A percentile compares a stretch with the other conserved stretches of the same genome.
These are phyloP conservation scores for Arge pagana DNA, from an alignment of 2,888 invertebrate genomes.

Conservation along the genomic window DNA sequence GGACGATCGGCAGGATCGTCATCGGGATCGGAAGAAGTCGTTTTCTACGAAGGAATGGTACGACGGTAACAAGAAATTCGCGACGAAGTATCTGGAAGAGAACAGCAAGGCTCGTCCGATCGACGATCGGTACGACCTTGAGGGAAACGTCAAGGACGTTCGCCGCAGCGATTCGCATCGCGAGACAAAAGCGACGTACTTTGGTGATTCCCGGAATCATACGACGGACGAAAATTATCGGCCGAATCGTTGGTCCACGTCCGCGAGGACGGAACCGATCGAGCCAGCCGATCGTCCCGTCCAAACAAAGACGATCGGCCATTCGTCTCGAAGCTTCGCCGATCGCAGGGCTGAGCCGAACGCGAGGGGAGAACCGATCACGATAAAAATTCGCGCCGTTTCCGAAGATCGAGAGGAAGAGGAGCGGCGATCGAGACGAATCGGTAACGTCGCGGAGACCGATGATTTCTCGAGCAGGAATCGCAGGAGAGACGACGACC, in stretches of 20 bases:
- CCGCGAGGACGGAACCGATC: neutral
- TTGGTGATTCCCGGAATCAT: constrained; percentile 1
- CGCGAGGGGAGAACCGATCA: constrained; percentile 3
- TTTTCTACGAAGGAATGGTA: constrained; percentile 41
- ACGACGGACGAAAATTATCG: neutral
- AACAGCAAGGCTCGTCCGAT: constrained; percentile 32
- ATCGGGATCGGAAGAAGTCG: constrained; percentile 13
- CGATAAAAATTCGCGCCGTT: constrained; percentile 12
- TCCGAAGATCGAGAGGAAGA: constrained; percentile 4
- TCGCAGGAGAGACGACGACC: neutral
- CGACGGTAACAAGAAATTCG: constrained; percentile 42
- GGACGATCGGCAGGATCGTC: constrained; percentile 12
- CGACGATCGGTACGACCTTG: neutral
- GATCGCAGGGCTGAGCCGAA: too few relatives aligned
- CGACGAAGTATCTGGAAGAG: constrained; percentile 40
- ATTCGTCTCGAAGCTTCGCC: too few relatives aligned
- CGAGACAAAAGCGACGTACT: constrained; percentile 10
- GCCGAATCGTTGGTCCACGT: neutral
- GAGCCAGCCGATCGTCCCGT: neutral
- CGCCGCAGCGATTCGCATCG: neutral
- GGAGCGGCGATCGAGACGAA: constrained; percentile 6
- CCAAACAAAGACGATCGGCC: too few relatives aligned
- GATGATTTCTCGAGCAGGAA: neutral
- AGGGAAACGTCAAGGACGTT: neutral
- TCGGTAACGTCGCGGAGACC: neutral